Evolutionary conservation across 92 coral and sea anemone species (phyloP).

Genomic region (Porites cylindrica): DNA sequence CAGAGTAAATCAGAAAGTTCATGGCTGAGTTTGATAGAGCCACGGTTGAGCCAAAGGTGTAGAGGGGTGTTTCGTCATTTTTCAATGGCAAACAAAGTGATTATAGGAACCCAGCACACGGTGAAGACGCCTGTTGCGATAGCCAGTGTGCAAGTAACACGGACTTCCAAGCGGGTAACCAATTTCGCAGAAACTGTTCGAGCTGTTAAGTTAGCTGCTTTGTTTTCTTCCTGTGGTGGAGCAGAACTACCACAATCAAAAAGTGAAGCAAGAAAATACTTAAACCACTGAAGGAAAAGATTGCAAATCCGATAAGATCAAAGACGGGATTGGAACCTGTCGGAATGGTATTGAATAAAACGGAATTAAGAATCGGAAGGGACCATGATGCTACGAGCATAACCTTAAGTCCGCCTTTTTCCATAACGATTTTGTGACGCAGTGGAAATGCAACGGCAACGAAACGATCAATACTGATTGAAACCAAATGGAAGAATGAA

Average conservation of each 20-base stretch:
- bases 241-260: background rate
- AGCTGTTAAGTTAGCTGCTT: background rate
- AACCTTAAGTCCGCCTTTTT: no score
- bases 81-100: background rate
- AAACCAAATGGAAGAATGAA: no score
- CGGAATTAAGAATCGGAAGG: no score
- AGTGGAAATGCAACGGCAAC: no score
- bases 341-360: background rate
- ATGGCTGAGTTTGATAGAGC: conserved; percentile 57
- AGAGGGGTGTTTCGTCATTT: conserved; percentile 13
- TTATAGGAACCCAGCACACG: conserved; percentile 46
- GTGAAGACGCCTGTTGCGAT: conserved; percentile 29
- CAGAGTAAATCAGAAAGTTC: conserved; percentile 59
- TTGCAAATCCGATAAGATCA: background rate
- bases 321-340: background rate
- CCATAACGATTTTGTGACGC: no score
- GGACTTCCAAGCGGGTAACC: conserved; percentile 40
- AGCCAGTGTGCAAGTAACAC: conserved; percentile 61
- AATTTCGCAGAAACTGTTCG: background rate
- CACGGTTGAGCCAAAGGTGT: conserved; percentile 54
- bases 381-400: no score
- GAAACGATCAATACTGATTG: no score
- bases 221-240: background rate
- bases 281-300: background rate
- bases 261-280: background rate